A percentile compares a stretch with the other conserved stretches of the same genome.
phyloP scores from a whole-genome alignment of 2,113 vertebrate species.

The Lophochroa leadbeateri region DNA sequence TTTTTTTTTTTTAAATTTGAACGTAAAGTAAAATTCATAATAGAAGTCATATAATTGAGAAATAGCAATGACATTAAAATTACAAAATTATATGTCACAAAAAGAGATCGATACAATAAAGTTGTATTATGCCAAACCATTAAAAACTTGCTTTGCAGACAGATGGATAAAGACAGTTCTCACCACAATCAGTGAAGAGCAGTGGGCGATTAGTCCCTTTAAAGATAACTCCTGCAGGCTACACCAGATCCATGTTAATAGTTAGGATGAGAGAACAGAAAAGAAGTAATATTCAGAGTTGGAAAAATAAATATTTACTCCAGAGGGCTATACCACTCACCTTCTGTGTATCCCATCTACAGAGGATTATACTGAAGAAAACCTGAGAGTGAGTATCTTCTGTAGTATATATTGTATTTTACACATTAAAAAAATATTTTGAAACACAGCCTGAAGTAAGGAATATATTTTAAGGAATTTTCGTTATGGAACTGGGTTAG shows the following conservation, averaged over 20 bases:
- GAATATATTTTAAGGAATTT: slow-evolving; percentile 54
- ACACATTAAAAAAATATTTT: neutral
- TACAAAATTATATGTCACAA: neutral
- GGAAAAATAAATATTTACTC: slow-evolving; percentile 3
- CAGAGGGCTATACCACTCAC: neutral
- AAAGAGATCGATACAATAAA: neutral
- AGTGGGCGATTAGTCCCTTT: neutral
- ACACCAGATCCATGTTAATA: neutral
- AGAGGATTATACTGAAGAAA: neutral
- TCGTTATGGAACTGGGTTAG: slow-evolving; percentile 6
- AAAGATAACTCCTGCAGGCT: neutral
- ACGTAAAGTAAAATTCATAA: neutral
- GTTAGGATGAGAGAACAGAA: neutral
- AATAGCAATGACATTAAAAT: neutral
- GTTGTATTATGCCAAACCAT: neutral
- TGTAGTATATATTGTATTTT: neutral
- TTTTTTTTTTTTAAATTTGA: neutral
- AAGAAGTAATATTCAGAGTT: neutral
- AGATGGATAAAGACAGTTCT: neutral
- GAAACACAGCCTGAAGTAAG: neutral
- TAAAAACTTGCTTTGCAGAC: slow-evolving; percentile 1
- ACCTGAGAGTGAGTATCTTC: neutral
- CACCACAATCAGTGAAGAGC: neutral
- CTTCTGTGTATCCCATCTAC: neutral
- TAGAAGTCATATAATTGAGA: neutral